phyloP scores from a whole-genome alignment of 2,113 vertebrate genomes.

The Calyptommatus sinebrachiatus region DNA sequence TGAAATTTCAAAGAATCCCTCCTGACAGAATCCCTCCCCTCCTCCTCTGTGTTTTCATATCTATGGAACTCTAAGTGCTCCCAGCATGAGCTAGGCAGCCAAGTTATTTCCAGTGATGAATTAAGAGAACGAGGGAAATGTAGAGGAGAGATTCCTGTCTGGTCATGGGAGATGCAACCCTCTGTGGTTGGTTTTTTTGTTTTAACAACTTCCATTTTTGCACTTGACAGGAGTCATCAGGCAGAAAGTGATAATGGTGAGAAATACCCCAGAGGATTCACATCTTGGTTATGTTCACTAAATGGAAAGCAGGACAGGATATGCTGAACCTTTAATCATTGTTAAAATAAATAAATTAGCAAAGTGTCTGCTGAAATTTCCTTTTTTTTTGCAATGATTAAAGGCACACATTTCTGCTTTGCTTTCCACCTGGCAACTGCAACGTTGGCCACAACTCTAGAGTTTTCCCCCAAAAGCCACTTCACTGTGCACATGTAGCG shows the following conservation, averaged over 20 bases:
- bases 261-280: background rate
- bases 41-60: background rate
- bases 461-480: background rate
- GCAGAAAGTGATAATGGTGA: conserved; percentile 1
- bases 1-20: conserved; percentile 41
- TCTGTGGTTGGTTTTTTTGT: background rate
- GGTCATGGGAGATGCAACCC: background rate
- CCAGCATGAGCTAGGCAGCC: background rate
- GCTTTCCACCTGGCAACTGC: too few species aligned
- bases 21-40: conserved; percentile 25
- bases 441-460: background rate
- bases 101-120: conserved; percentile 13
- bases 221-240: conserved; percentile 6
- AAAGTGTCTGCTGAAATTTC: too few species aligned
- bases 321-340: too few species aligned
- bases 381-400: too few species aligned
- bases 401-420: too few species aligned
- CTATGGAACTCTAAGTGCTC: conserved; percentile 12
- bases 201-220: background rate
- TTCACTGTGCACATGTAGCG: background rate
- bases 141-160: conserved; percentile 4
- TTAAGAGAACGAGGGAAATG: conserved; percentile 25
- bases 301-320: too few species aligned
- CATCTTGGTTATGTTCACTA: background rate
- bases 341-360: too few species aligned